Base-by-base conservation (phyloP, 2,888 invertebrate species). In the Acanthopleura granulata region DNA sequence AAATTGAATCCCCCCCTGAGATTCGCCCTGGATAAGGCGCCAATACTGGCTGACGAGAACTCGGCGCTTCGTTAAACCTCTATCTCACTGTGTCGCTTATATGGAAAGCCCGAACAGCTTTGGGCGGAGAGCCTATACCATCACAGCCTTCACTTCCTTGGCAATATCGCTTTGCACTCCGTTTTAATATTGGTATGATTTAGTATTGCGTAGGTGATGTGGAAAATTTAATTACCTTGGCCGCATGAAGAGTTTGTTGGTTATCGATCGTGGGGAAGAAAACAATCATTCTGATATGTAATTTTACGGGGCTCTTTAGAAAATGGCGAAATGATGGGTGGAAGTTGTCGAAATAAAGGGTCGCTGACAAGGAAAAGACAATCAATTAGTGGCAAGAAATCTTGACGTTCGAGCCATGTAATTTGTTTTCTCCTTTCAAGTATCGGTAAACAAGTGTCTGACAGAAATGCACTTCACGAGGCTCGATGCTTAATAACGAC, bases 111-210 rank as follows among this genome's bases (percentile, higher is more conserved):
- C 3, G 40, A 40, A 40, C 40, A 40, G 40, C 40, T 9, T 40
- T 3, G 40, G 4, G 3, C 12, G 18, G 22, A 57, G 6, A 57
- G 57, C n/a, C 57, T 57, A 22, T 12, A 18, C 12, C 57, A n/a
- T 6, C 57, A 18, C 18, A 1, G 22, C 57, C 22, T 57, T 18
- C 22, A 22, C 57, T n/a, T 57, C 57, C 22, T 57, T 57, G 4
- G 9, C 40, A 57, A 57, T 57, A 57, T 57, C 57, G 18, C 57
- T 57, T 57, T 22, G 22, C n/a, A 57, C 22, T 22, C 18, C n/a
- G n/a, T 57, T 57, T 57, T 57, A 57, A 57, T 57, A 57, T 57
- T 57, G n/a, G n/a, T 57, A 57, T 57, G 57, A 57, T 57, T 57
- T 22, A 57, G n/a, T 22, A 57, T 57, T 57, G 57, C 22, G 57